phyloP scores from a whole-genome alignment of 2,888 invertebrate genomes.

The Cryptus viduatorius region DNA sequence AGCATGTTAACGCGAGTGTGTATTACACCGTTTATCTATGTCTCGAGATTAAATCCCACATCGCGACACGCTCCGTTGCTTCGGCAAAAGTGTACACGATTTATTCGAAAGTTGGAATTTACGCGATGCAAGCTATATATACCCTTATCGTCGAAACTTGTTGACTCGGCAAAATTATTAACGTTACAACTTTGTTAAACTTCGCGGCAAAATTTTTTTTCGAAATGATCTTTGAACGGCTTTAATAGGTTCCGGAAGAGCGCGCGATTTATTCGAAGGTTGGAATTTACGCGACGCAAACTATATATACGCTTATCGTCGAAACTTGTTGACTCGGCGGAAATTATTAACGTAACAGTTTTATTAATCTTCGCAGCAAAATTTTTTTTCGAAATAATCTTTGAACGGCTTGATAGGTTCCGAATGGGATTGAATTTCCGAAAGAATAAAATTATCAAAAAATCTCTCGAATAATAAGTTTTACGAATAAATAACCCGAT shows the following conservation, averaged over 20 bases:
- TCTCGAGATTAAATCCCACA: slow-evolving; percentile 2
- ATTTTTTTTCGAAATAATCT: too few species aligned
- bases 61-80: slow-evolving; percentile 4
- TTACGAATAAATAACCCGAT: too few species aligned
- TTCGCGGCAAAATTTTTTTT: neutral
- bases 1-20: slow-evolving; percentile 70
- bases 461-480: neutral
- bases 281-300: neutral
- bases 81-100: slow-evolving; percentile 31
- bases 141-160: neutral
- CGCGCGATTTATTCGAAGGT: slow-evolving; percentile 30
- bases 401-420: too few species aligned
- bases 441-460: neutral
- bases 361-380: neutral
- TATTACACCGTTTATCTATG: neutral
- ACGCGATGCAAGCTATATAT: neutral
- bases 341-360: neutral
- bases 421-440: neutral
- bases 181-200: neutral
- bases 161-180: neutral
- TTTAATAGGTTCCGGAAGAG: too few species aligned
- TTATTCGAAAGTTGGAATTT: slow-evolving; percentile 13
- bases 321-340: neutral
- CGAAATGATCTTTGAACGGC: too few species aligned
- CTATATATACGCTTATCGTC: neutral